Conservation (phyloP, 2,113 vertebrate species). For the Sitta europaea region DNA sequence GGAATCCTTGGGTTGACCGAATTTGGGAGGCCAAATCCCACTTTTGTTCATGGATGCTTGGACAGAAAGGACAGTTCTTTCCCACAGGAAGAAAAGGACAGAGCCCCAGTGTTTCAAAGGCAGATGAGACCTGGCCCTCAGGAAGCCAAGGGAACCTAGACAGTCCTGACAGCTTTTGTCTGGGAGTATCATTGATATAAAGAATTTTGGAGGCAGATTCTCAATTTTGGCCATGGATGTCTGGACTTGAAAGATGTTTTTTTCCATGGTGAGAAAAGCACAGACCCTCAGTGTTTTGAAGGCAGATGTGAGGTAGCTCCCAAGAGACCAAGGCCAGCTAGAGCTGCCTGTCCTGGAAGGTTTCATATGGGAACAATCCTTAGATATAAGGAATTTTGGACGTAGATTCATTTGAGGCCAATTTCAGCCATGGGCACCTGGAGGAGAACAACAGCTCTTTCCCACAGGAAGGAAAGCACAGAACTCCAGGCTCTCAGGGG, state of each 20-base stretch:
- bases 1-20: not conserved
- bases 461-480: not conserved
- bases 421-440: not conserved
- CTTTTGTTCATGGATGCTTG: not conserved
- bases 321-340: not conserved
- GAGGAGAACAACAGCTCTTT: not conserved
- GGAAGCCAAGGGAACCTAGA: not conserved
- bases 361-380: not conserved
- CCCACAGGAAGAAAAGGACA: not conserved
- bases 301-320: not conserved
- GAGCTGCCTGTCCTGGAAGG: not conserved
- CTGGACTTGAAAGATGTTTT: not conserved
- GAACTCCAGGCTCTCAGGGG: too few relatives aligned
- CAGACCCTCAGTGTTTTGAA: not conserved
- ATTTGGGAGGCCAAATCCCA: not conserved
- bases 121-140: not conserved
- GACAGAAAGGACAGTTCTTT: not conserved
- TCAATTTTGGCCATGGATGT: not conserved
- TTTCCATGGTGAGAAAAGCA: too few relatives aligned
- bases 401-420: too few relatives aligned
- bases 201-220: not conserved
- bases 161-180: not conserved
- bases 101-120: not conserved
- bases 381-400: not conserved
- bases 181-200: not conserved